Evolutionary conservation across 2,888 invertebrate species (phyloP), one percentile per base, ranked within the genome.

Genomic region (Geophilus truncorum): DNA sequence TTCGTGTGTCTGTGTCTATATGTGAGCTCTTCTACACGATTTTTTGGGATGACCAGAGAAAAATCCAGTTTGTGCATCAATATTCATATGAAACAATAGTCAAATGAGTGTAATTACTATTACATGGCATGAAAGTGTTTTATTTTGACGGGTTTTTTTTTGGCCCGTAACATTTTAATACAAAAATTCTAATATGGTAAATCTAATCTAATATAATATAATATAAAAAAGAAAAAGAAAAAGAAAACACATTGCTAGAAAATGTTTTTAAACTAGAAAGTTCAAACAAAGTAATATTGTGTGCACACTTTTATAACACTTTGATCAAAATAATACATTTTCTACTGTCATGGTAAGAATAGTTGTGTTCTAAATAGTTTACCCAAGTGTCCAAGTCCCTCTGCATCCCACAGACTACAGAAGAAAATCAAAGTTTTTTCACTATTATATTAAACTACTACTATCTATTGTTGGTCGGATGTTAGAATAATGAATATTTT

Each of bases 11-110:
- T 62, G 79, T 79, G 79, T 79, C 57, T 34, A 57, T 62, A 57
- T 79, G 79, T 79, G 79, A 79, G 79, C 79, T 79, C 79, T 79
- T 79, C 79, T 79, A 79, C 57, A 70, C 70, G 70, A 70, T 70
- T 70, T 70, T 70, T 70, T 28, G 70, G 70, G 70, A 70, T 70
- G 70, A 70, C 70, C 70, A 70, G 70, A 70, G 70, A 70, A 70
- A 70, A 70, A 70, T 70, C 70, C 70, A 70, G 70, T 70, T 70
- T 70, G 70, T 70, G 70, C 70, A 70, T 70, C 70, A 70, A 70
- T 70, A 70, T 70, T 70, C 70, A 70, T 70, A 70, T 15, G 70
- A 70, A 70, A 70, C 70, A 70, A 70, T 70, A 70, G 70, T 70
- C 25, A 70, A 28, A 70, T 70, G 70, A 70, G 70, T 70, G 70